Evolutionary conservation across 2,797 vertebrate species (phyloP), one percentile per base, ranked within the genome.

Genomic region (Denticeps clupeoides): DNA sequence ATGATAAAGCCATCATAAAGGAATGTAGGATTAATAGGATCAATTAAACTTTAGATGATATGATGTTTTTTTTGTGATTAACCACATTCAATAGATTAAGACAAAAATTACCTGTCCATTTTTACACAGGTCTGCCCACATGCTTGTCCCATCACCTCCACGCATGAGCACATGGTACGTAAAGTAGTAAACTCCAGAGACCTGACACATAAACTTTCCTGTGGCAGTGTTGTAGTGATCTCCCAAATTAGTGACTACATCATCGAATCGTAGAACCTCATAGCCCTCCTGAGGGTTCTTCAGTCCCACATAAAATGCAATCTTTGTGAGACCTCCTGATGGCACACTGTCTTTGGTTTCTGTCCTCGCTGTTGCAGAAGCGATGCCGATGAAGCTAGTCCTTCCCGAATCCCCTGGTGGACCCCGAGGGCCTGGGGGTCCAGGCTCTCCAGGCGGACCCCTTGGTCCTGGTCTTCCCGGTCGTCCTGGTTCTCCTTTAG

Each of bases 71-170:
- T n/a, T n/a, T n/a, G n/a, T n/a, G n/a, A n/a, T n/a, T n/a, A n/a
- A n/a, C n/a, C n/a, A n/a, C n/a, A n/a, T n/a, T n/a, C n/a, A n/a
- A n/a, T n/a, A n/a, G n/a, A n/a, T n/a, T n/a, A n/a, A n/a, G n/a
- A n/a, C n/a, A n/a, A n/a, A n/a, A n/a, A n/a, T 61, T 75, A 91
- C 91, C 89, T 94, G 93, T 53, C 93, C 91, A 65, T 95, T 97
- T 70, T 91, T 95, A 82, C 91, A 97, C 71, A 97, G 86, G 63
- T 97, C 93, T 6, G 93, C 93, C 93, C 93, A 97, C 93, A 97
- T 97, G 82, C 90, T 93, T 63, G 91, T 95, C 13, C 93, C 93
- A 62, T 97, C 93, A 19, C 93, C 93, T 35, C 91, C 92, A 4
- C 91, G 82, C 92, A 97, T 95, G 62, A 97, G 74, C 64, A 94